Base-by-base conservation (phyloP, 2,888 invertebrate genomes). In the Drosophila mercatorum region DNA sequence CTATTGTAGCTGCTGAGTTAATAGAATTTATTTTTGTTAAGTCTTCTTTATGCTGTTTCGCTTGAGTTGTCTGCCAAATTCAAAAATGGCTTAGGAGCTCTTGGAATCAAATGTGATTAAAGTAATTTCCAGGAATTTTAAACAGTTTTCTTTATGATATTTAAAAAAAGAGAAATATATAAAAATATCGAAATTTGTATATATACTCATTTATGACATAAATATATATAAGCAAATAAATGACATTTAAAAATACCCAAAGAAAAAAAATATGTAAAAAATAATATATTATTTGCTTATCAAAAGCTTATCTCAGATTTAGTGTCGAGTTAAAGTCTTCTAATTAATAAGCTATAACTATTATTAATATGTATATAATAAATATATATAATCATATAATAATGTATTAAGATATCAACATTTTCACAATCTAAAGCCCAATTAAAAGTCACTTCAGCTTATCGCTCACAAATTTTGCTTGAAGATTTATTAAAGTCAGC, bases 401-500 rank as follows among this genome's bases (percentile, higher is more conserved):
- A n/a, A n/a, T n/a, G n/a, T 0, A 17, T 57, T 44, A 22, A 22
- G 22, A 22, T 57, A 14, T 34, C 43, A 44, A 31, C 14, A 34
- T 22, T 44, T 56, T 43, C 8, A 11, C 26, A 12, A 12, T 26
- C 8, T 34, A 5, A 44, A 12, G 2, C n/a, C 28, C 55, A 41
- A 17, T 55, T 56, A 31, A 62, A 63, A 49, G 5, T 7, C 8
- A 26, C 10, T 8, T 11, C 4, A 44, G 26, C 11, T 44, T 38
- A 14, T 2, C 4, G 10, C n/a, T 10, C 10, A 28, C 1, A 7
- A 36, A 58, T 14, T n/a, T 62, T 17, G 8, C 36, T 12, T 10
- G 10, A 11, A 10, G 12, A 10, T 34, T 63, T 47, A 14, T 63
- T 17, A 51, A 58, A 61, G 36, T 60, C 52, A n/a, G 52, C 4